phyloP scores from a whole-genome alignment of 2,113 vertebrate species.

The Thryonomys swinderianus region DNA sequence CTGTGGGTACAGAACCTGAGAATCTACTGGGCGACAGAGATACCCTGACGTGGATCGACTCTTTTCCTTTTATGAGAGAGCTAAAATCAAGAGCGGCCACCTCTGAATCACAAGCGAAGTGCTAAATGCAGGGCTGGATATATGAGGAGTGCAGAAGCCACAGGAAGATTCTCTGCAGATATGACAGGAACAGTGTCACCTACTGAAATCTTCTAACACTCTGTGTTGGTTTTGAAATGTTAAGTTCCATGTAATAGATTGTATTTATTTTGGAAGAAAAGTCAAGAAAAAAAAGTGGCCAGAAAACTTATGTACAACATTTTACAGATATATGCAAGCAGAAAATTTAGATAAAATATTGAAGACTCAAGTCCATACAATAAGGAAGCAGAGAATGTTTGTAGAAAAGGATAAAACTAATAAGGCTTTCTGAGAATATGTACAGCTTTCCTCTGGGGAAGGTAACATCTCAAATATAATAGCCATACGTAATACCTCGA shows the following conservation, averaged over 20 bases:
- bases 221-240: background rate
- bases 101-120: background rate
- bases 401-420: background rate
- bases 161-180: background rate
- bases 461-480: background rate
- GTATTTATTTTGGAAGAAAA: background rate
- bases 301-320: background rate
- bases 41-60: background rate
- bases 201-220: background rate
- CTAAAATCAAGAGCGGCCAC: background rate
- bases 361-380: background rate
- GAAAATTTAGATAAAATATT: slow-evolving; percentile 18
- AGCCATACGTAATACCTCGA: background rate
- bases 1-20: background rate
- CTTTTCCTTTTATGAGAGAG: background rate
- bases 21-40: background rate
- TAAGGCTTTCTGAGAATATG: background rate
- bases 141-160: background rate
- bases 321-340: background rate
- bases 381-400: background rate
- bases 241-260: background rate
- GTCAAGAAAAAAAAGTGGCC: background rate
- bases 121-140: background rate
- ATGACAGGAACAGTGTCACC: background rate
- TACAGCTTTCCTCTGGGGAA: background rate